Evolutionary conservation across 2,113 vertebrate genomes (phyloP), one percentile per base, ranked within the genome.

Genomic region (Burhinus bistriatus): DNA sequence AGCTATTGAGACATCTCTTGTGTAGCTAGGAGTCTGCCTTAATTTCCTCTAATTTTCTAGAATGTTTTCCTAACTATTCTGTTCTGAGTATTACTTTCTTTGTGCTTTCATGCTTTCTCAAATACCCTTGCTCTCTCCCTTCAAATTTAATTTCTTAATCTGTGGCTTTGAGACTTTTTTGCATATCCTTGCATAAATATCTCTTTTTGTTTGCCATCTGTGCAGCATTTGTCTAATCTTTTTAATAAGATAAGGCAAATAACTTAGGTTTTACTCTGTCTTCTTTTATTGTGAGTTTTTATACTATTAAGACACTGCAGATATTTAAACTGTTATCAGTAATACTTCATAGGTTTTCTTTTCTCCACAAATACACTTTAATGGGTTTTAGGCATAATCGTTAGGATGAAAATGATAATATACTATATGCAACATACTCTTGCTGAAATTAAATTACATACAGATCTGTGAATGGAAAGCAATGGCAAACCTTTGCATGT

Each of bases 141-240:
- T 92, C 87, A 61, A 69, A 91, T 83, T 49, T 81, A 44, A 82
- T 87, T 95, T 96, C 89, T 92, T 87, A 64, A 64, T 92, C 83
- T 57, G 36, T 81, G 69, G 16, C 68, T 95, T 66, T 40, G 51
- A 96, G 83, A 57, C 54, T 87, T 87, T 51, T 70, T 64, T 15
- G 11, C 11, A 19, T 92, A 87, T 89, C 40, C 40, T 76, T 92
- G 68, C 89, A 83, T 76, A 91, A 91, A 80, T 92, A 81, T 73
- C 71, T 91, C 70, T 62, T 82, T 85, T 51, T 55, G 72, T 87
- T 94, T 92, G 55, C 54, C 34, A 76, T 71, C 86, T 95, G 69
- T 91, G 72, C 38, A 65, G 76, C 34, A 45, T 82, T 95, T 92
- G 44, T 92, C 83, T 94, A 65, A 84, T 95, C 76, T 69, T 81